phyloP scores from a whole-genome alignment of 2,797 vertebrate species.

The Chelidonichthys spinosus region DNA sequence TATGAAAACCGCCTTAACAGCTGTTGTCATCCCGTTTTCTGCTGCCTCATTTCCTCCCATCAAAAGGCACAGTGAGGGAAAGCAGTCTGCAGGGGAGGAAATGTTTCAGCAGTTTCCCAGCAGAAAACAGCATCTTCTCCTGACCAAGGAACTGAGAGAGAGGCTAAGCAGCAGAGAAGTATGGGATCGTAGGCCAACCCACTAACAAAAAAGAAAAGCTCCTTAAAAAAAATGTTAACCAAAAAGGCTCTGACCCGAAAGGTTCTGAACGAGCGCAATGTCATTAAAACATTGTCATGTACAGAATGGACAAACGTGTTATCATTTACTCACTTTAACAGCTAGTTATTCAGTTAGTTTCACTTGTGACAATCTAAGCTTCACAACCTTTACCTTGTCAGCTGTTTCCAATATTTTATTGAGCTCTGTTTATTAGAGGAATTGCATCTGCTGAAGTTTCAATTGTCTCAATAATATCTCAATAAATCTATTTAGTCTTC shows the following conservation, averaged over 20 bases:
- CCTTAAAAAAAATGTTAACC: neutral
- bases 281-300: neutral
- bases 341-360: neutral
- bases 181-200: conserved; percentile 9
- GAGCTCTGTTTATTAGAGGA: neutral
- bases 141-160: conserved; percentile 38
- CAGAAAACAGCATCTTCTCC: conserved; percentile 48
- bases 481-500: neutral
- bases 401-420: neutral
- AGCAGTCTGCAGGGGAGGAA: conserved; percentile 75
- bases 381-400: neutral
- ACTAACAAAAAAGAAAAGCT: neutral
- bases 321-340: neutral
- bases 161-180: conserved; percentile 22
- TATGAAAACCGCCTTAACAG: conserved; percentile 28
- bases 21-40: conserved; percentile 69
- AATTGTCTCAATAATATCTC: neutral
- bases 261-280: neutral
- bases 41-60: conserved; percentile 84
- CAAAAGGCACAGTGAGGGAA: conserved; percentile 53
- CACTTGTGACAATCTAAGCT: neutral
- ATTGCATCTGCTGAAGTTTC: neutral
- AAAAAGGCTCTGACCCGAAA: neutral
- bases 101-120: conserved; percentile 82
- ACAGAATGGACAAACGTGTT: neutral